Base-by-base conservation (phyloP, 2,113 vertebrate species). In the Xiphophorus hellerii region DNA sequence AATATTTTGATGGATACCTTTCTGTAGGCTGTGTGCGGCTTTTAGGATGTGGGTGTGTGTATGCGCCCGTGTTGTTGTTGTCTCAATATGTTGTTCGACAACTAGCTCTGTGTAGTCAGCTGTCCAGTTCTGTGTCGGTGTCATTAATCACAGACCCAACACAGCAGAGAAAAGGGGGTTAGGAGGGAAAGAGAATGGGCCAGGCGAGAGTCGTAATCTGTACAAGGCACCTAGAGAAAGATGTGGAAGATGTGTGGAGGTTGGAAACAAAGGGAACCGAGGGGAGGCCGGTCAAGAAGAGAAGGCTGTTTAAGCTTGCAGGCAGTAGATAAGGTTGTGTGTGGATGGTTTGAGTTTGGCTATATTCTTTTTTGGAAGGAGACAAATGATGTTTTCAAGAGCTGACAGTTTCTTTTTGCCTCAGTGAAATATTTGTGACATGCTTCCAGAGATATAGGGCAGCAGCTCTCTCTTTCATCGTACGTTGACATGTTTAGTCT, bases 141-240 rank as follows among this genome's bases (percentile, higher is more conserved):
- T 89, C 91, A 93, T 93, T 90, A 93, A 93, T 93, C 91, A 93
- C 88, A 82, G 79, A 76, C 58, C 81, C 82, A 92, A 91, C 87
- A 78, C 80, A 29, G 89, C 71, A 42, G 74, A 82, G 85, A 81
- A 65, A 9, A 66, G 54, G 35, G 69, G 71, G 70, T 15, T 81
- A 69, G 61, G 69, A 44, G 82, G 63, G 60, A 44, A 71, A 72
- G 77, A 30, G 71, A 71, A 54, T 67, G 54, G 63, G 71, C 71
- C 62, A 63, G 62, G 69, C 73, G 81, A 66, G 71, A 81, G 76
- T 71, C 84, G 76, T 86, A 87, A 92, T 90, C 87, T 87, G 72
- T 80, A 78, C 69, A 37, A 67, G 69, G 76, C 76, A 77, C 73
- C 75, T 3, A 29, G 77, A 73, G 84, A 81, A 76, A 74, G 77